Evolutionary conservation across 1,140 invertebrate species (phyloP), one percentile per base, ranked within the genome.

Genomic region (Calephelis nemesis): DNA sequence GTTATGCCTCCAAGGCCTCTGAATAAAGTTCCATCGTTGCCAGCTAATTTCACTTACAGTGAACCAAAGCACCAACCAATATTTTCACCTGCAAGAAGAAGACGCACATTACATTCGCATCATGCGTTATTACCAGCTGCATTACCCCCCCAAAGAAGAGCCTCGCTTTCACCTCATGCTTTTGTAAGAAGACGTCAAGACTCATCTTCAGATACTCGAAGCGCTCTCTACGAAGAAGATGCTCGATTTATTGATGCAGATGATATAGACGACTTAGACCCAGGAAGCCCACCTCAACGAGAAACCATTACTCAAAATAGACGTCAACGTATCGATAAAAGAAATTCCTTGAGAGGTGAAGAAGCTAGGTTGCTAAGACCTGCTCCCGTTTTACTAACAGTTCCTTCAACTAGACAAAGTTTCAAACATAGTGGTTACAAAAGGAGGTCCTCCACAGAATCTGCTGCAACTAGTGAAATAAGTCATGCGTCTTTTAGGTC

Each of bases 31-130:
- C 93, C 94, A 48, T 95, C 94, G 45, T 90, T 95, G 47, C 95
- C 94, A 65, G 93, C 94, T 42, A 95, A 95, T 83, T 95, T 95
- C 83, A 95, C 93, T 8, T 95, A 95, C 84, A 95, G 95, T 86
- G 94, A 94, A 72, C 94, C 94, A 12, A 90, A 90, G 69, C 83
- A 81, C 52, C 84, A 84, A 72, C 84, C 83, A 48, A 71, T 77
- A 76, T 81, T 80, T 48, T 88, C 87, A 62, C 86, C 88, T 15
- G 82, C 84, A 74, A 85, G 86, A 63, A 82, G 88, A 65, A 82
- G 88, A 62, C 85, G 85, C 74, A 91, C 88, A 40, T 72, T 91
- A 72, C 88, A 91, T 79, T 91, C 88, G 10, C 87, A 90, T 74
- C 86, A 88, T 48, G 87, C 88, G 73, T 83, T 91, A 69, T 72